Conservation (phyloP, 2,888 invertebrate species). For the Mellilla xanthometata region DNA sequence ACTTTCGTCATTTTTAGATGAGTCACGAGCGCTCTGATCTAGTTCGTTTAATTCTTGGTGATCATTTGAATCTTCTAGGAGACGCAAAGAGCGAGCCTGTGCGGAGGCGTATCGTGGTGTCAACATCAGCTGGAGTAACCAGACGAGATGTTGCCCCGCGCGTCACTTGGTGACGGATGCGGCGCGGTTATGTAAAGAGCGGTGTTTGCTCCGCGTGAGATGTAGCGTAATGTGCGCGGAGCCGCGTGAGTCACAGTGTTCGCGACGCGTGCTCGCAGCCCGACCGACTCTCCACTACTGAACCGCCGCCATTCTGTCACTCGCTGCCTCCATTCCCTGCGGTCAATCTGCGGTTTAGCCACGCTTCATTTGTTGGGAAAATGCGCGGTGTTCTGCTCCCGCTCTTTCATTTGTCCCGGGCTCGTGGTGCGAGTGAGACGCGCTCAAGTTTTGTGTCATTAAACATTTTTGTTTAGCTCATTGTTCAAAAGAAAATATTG, state of each 20-base stretch:
- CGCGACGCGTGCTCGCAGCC: constrained; percentile 63
- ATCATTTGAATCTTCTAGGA: constrained; percentile 55
- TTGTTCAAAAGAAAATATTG: constrained; percentile 73
- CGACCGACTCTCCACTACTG: constrained; percentile 75
- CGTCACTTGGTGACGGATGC: constrained; percentile 40
- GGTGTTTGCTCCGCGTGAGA: constrained; percentile 33
- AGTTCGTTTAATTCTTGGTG: constrained; percentile 48
- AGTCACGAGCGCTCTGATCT: constrained; percentile 58
- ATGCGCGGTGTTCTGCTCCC: constrained; percentile 63
- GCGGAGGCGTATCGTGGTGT: constrained; percentile 36
- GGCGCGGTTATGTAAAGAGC: constrained; percentile 28
- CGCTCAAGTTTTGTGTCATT: constrained; percentile 70
- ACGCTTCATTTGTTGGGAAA: constrained; percentile 83
- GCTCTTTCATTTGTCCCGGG: constrained; percentile 41
- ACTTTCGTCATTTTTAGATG: constrained; percentile 80
- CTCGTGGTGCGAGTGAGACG: constrained; percentile 53
- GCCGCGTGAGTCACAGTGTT: constrained; percentile 41
- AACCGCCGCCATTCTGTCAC: constrained; percentile 81
- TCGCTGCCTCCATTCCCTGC: constrained; percentile 82
- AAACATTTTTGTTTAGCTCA: constrained; percentile 78
- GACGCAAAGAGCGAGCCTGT: constrained; percentile 11
- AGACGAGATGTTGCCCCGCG: constrained; percentile 57
- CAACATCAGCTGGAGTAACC: constrained; percentile 69
- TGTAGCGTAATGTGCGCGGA: constrained; percentile 36
- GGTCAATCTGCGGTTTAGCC: constrained; percentile 83